Evolutionary conservation across 2,797 vertebrate genomes (phyloP), one percentile per base, ranked within the genome.

Genomic region (Salmo trutta): DNA sequence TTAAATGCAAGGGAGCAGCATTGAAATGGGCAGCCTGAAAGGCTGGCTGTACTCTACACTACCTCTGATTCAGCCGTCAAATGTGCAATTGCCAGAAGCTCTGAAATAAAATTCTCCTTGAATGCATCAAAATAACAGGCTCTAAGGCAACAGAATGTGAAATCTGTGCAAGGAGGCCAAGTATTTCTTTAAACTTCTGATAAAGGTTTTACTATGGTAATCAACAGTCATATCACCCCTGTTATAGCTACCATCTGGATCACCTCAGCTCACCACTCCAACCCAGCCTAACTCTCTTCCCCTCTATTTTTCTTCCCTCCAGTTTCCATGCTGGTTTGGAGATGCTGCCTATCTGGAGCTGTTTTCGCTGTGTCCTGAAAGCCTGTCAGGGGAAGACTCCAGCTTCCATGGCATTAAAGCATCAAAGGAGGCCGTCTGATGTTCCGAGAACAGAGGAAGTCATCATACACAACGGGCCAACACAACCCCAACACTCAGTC

Each of bases 361-460:
- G 75, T 83, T 82, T 84, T 73, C 68, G 67, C 72, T 77, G 71
- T 59, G 21, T 75, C 56, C 79, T 56, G 71, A 75, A 47, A 76
- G 67, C 72, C 56, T 75, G 36, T 80, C 79, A 78, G 56, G 53
- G 83, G 77, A 66, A 75, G 72, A 72, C 68, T 70, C 52, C 65
- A 41, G 19, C 14, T 24, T 31, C 64, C 51, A 62, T 56, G 51
- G 73, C 71, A 74, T 65, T 47, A 78, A 56, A 19, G 73, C 71
- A 77, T 75, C 74, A 74, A 56, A 79, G 67, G 59, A 81, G 65
- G 29, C 75, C 54, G 72, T 73, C 62, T 78, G 70, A 79, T 69
- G 19, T 75, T 33, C 53, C 69, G 83, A 73, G 73, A 81, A 82
- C 73, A 75, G 78, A 79, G 66, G 74, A 77, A 75, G 31, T 56